phyloP scores from a whole-genome alignment of 2,888 invertebrate species.

The Drosophila flavopinicola region DNA sequence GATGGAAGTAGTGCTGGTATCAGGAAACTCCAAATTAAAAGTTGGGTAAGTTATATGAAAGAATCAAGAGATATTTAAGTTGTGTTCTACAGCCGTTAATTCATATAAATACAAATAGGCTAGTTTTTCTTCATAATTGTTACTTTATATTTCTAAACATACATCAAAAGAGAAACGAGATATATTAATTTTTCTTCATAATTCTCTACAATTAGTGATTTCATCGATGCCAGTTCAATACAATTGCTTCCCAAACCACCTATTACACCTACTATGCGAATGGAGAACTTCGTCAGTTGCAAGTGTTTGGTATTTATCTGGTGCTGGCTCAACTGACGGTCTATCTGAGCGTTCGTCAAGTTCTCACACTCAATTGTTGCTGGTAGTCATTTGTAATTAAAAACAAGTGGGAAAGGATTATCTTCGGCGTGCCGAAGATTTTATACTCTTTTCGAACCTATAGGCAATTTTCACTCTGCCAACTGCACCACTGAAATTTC shows the following conservation, averaged over 20 bases:
- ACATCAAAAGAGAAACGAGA: no score
- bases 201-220: constrained; percentile 56
- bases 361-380: constrained; percentile 16
- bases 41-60: constrained; percentile 78
- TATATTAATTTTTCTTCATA: neutral
- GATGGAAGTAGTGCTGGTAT: constrained; percentile 73
- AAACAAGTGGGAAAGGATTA: no score
- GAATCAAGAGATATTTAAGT: no score
- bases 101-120: no score
- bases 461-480: no score
- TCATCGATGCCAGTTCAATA: constrained; percentile 52
- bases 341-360: constrained; percentile 44
- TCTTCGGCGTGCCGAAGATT: no score
- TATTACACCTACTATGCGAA: constrained; percentile 73
- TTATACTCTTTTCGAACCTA: no score
- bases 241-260: constrained; percentile 73
- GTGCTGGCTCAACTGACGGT: constrained; percentile 64
- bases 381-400: constrained; percentile 18
- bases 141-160: no score
- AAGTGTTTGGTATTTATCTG: constrained; percentile 42
- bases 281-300: constrained; percentile 45
- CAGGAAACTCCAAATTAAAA: constrained; percentile 62
- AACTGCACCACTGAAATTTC: no score
- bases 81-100: no score
- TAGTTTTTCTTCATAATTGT: no score